Base-by-base conservation (phyloP, 2,888 invertebrate species). In the Cephus pulcher region DNA sequence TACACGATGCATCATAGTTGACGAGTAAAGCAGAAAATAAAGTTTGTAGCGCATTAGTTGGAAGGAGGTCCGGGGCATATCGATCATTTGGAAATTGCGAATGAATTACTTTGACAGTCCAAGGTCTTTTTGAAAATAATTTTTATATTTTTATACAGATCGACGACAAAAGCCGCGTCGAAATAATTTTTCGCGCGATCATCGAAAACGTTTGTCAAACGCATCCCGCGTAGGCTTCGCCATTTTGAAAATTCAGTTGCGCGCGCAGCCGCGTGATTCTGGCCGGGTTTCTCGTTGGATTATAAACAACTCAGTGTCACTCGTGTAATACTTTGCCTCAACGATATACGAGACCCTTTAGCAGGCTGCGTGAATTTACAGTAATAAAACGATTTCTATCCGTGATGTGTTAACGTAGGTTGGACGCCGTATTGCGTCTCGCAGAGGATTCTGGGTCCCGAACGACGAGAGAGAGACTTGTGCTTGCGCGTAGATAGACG, bases 91-190 rank as follows among this genome's bases (percentile, higher is more conserved):
- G 9, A 56, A 56, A 56, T 74, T 35, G 74, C 35, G 11, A 74
- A 74, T 74, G 35, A n/a, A 35, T 74, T 35, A 33, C 35, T 34
- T 74, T 74, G 33, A 33, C 75, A 74, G 35, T 35, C 70, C 35
- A 32, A 32, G 82, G 83, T 85, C 83, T 83, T 85, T 81, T 34
- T 34, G 3, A 34, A 85, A 84, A 83, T 87, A 84, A 84, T 88
- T 88, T 87, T 85, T 88, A 88, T 88, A 88, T 88, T 88, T 88
- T 88, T 87, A 86, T 88, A 88, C 85, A 83, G 34, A 34, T 74
- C 35, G 23, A 34, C 23, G 33, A 71, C 12, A 76, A 71, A 40
- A 73, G 37, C 74, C 78, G 78, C 80, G 78, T 78, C 79, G 79
- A 80, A 78, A 80, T 81, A 80, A 80, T 80, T 78, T 78, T 81